Conservation (phyloP, 2,888 invertebrate genomes). For the Agrotis segetum region DNA sequence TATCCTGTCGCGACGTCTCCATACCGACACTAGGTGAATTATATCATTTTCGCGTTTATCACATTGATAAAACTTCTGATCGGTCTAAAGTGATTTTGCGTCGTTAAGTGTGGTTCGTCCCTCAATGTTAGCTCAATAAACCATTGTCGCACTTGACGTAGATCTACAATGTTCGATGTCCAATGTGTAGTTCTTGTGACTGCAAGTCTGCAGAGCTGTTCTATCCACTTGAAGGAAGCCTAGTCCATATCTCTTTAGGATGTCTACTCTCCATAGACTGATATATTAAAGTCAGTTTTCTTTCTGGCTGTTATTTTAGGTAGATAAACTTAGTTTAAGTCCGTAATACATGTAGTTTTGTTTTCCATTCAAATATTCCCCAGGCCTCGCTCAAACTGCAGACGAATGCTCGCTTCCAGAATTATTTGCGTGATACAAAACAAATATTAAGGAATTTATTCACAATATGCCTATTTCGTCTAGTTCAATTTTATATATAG, state of each 20-base stretch:
- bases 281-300: slow-evolving; percentile 52
- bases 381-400: slow-evolving; percentile 29
- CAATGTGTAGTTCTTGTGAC: slow-evolving; percentile 31
- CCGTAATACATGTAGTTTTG: slow-evolving; percentile 20
- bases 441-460: slow-evolving; percentile 27
- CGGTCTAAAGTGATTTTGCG: neutral
- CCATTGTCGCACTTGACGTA: slow-evolving; percentile 18
- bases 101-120: neutral
- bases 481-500: neutral
- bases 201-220: slow-evolving; percentile 13
- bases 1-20: neutral
- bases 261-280: slow-evolving; percentile 40
- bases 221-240: slow-evolving; percentile 10
- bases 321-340: slow-evolving; percentile 46
- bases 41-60: neutral
- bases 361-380: neutral
- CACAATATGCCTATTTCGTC: slow-evolving; percentile 12
- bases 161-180: slow-evolving; percentile 23
- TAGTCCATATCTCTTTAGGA: slow-evolving; percentile 38
- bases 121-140: slow-evolving; percentile 32
- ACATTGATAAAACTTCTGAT: neutral
- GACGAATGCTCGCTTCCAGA: slow-evolving; percentile 4
- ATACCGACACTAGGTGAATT: neutral
- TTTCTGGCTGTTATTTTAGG: slow-evolving; percentile 46
- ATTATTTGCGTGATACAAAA: slow-evolving; percentile 25